Evolutionary conservation across 2,888 invertebrate species (phyloP), one percentile per base, ranked within the genome.

Genomic region (Catocala fraxini): DNA sequence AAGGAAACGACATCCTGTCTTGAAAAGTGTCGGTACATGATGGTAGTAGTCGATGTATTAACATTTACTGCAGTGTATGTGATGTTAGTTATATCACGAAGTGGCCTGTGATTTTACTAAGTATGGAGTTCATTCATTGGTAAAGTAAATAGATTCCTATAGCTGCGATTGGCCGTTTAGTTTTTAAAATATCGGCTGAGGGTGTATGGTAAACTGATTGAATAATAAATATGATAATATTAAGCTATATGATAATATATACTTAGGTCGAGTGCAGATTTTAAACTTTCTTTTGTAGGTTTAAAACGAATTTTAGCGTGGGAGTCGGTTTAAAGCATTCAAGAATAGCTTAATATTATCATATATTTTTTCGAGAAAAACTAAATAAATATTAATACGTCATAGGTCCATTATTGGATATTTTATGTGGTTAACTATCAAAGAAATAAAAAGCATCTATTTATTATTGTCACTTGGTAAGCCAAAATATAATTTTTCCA

Each of bases 31-130:
- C 46, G 11, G 51, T 35, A 13, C 25, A 41, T 35, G 12, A 41
- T 51, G 35, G 12, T 51, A 35, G 25, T 25, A 25, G 25, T 25
- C 25, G 25, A 49, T 25, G 12, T 51, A 51, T 15, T 51, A 42
- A 42, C 41, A 47, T 59, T 55, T 52, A 51, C n/a, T 51, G 10
- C 6, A 15, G 33, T 52, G 45, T 46, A 56, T 59, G 25, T 54
- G 63, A 56, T 64, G 25, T 63, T 61, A 66, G 60, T 53, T 70
- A 51, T 53, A 15, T 48, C 0, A 59, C 35, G 42, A 51, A 56
- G 46, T 51, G 39, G 51, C 51, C 55, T 60, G 60, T 60, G 60
- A 60, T 59, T 43, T 33, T 49, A 25, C 9, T 60, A 41, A 34
- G 34, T 41, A 39, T 39, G 35, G 45, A 54, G 25, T 35, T 15